Evolutionary conservation across 2,113 vertebrate genomes (phyloP).

Genomic region (Chaetodon auriga): DNA sequence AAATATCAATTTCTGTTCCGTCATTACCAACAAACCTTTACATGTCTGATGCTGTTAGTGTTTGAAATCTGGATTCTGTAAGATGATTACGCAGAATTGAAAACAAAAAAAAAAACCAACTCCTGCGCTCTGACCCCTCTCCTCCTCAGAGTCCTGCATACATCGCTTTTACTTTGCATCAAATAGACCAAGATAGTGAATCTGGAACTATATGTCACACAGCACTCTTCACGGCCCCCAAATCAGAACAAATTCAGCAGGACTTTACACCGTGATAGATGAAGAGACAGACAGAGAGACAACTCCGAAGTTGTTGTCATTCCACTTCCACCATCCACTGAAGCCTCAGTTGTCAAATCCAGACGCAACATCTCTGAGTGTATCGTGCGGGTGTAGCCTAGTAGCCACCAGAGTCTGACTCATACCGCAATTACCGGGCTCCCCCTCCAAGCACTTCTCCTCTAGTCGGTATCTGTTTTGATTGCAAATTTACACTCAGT

Average conservation of each 20-base stretch:
- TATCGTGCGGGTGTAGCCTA: constrained; percentile 48
- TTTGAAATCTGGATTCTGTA: neutral
- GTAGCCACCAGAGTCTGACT: constrained; percentile 70
- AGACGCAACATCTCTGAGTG: constrained; percentile 41
- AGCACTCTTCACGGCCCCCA: too few relatives aligned
- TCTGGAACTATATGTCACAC: neutral
- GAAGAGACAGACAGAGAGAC: neutral
- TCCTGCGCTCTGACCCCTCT: neutral
- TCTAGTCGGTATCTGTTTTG: constrained; percentile 43
- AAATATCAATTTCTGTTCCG: neutral
- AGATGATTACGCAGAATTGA: neutral
- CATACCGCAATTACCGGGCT: constrained; percentile 67
- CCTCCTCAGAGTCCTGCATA: too few relatives aligned
- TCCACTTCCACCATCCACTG: constrained; percentile 18
- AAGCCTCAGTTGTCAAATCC: constrained; percentile 25
- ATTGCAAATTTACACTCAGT: constrained; percentile 58
- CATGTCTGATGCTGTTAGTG: neutral
- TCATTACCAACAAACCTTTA: neutral
- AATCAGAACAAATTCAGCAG: neutral
- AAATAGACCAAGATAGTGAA: neutral
- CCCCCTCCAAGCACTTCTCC: constrained; percentile 58
- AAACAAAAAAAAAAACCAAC: neutral
- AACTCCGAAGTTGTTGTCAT: constrained; percentile 30
- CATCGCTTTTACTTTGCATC: neutral
- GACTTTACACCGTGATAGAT: neutral